These are phyloP conservation scores for Syrmaticus mikado DNA, from an alignment of 2,113 vertebrate species.

Conservation along the genomic window DNA sequence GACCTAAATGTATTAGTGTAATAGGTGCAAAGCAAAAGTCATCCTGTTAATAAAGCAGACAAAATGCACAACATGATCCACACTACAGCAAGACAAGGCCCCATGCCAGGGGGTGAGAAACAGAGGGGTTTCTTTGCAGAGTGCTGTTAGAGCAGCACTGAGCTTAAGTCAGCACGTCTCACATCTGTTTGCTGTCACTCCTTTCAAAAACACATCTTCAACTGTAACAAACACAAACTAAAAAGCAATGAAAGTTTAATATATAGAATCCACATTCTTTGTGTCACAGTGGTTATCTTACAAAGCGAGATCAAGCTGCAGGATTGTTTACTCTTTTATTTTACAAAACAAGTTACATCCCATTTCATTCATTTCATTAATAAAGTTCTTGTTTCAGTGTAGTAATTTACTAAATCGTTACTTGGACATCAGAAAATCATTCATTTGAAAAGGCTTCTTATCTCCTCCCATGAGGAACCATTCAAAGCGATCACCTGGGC, in stretches of 20 bases:
- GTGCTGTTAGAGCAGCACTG: slow-evolving; percentile 12
- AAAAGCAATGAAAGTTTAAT: neutral
- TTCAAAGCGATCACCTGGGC: neutral
- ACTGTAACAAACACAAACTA: neutral
- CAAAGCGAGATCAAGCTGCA: neutral
- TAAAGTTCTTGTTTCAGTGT: neutral
- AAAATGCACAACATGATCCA: slow-evolving; percentile 72
- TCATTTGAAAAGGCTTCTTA: neutral
- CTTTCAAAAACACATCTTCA: slow-evolving; percentile 1
- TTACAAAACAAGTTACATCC: neutral
- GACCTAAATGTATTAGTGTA: slow-evolving; percentile 46
- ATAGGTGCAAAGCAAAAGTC: slow-evolving; percentile 49
- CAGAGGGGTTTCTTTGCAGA: neutral
- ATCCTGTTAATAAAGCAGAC: slow-evolving; percentile 62
- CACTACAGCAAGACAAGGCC: slow-evolving; percentile 40
- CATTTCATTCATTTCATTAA: neutral
- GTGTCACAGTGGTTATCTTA: slow-evolving; percentile 34
- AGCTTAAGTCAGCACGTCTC: slow-evolving; percentile 12
- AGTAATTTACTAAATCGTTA: neutral
- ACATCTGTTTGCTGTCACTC: neutral
- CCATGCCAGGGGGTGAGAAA: slow-evolving; percentile 52
- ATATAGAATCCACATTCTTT: neutral
- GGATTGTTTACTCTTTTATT: neutral
- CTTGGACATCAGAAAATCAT: slow-evolving; percentile 6
- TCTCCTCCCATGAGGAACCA: neutral